phyloP scores from a whole-genome alignment of 1,140 invertebrate species.

The Bombyx mandarina region DNA sequence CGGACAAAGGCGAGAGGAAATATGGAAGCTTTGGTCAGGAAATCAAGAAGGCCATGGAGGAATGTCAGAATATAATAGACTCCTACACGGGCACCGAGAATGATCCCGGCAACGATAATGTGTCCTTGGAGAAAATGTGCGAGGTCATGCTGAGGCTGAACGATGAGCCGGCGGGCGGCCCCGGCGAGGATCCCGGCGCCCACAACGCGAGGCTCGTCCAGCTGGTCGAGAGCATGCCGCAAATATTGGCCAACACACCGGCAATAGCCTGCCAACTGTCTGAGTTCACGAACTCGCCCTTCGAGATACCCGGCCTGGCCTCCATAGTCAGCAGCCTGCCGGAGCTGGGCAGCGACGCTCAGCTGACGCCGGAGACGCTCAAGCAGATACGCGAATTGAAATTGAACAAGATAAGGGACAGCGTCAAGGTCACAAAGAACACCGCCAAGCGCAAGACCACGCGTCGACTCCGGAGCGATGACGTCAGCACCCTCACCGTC shows the following conservation, averaged over 20 bases:
- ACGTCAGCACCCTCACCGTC: slow-evolving; percentile 35
- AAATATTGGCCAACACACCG: slow-evolving; percentile 61
- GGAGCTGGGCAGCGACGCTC: slow-evolving; percentile 49
- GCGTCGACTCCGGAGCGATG: slow-evolving; percentile 31
- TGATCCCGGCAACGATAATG: slow-evolving; percentile 23
- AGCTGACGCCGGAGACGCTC: slow-evolving; percentile 58
- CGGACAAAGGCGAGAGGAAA: slow-evolving; percentile 19
- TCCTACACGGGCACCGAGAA: slow-evolving; percentile 42
- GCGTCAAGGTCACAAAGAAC: slow-evolving; percentile 57
- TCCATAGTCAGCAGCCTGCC: slow-evolving; percentile 54
- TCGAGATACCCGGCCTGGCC: slow-evolving; percentile 54
- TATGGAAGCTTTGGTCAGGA: slow-evolving; percentile 53
- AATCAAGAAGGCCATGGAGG: slow-evolving; percentile 63
- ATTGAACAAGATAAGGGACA: slow-evolving; percentile 46
- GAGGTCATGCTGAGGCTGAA: slow-evolving; percentile 59
- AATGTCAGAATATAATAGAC: slow-evolving; percentile 61
- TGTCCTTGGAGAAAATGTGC: slow-evolving; percentile 53
- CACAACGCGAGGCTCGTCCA: slow-evolving; percentile 47
- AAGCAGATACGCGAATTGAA: slow-evolving; percentile 61
- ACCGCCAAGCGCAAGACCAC: slow-evolving; percentile 55
- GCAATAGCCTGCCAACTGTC: slow-evolving; percentile 53
- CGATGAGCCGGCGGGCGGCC: slow-evolving; percentile 44
- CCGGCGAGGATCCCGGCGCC: slow-evolving; percentile 29
- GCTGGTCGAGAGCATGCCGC: slow-evolving; percentile 57
- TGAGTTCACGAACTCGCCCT: slow-evolving; percentile 49